A percentile compares a stretch with the other conserved stretches of the same genome.
Evolutionary conservation across 1,140 invertebrate species (phyloP).

Genomic region (Antheraea mylitta): DNA sequence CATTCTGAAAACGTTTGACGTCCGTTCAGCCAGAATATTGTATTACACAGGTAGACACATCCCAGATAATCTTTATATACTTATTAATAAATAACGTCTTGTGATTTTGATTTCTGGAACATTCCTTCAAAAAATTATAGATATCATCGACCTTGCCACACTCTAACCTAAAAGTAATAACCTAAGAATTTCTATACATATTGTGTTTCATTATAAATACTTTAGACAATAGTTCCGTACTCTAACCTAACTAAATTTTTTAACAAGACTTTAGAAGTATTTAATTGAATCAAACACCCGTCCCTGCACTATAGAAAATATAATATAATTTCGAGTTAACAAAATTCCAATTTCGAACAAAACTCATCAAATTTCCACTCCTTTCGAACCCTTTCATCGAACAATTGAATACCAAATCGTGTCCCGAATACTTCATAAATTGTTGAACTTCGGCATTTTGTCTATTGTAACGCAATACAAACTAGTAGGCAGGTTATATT

Average conservation of each 20-base stretch:
- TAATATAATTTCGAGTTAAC: not conserved
- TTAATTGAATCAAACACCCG: not conserved
- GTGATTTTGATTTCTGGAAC: no score
- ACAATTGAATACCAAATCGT: slow-evolving; percentile 21
- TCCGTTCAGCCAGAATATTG: no score
- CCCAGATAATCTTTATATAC: no score
- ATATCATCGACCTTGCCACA: no score
- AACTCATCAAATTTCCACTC: slow-evolving; percentile 19
- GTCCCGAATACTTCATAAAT: slow-evolving; percentile 11
- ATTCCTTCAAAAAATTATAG: no score
- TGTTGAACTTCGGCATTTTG: slow-evolving; percentile 17
- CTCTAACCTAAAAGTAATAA: no score
- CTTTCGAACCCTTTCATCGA: slow-evolving; percentile 18
- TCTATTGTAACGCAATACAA: slow-evolving; percentile 12
- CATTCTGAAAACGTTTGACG: no score
- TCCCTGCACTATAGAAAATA: not conserved
- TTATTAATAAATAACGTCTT: no score
- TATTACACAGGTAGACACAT: no score
- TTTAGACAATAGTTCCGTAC: not conserved
- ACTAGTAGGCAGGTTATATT: slow-evolving; percentile 18
- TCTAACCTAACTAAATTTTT: not conserved
- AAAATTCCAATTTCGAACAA: slow-evolving; percentile 12
- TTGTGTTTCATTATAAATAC: no score
- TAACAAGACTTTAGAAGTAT: not conserved
- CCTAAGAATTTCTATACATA: no score